Conservation (phyloP, 1,140 invertebrate species). For the Ditylenchus dipsaci region DNA sequence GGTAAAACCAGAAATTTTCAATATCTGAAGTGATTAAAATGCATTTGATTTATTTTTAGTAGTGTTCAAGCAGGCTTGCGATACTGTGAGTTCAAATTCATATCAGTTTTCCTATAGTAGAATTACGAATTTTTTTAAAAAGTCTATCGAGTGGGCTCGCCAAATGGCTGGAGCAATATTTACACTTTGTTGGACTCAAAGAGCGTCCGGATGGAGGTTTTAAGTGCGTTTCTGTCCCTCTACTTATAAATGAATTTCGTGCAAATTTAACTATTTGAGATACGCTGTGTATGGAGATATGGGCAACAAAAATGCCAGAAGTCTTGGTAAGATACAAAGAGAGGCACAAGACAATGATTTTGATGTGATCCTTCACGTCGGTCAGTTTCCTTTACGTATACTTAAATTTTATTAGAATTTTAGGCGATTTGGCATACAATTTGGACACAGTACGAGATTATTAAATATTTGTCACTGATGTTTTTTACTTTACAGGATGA, state of each 20-base stretch:
- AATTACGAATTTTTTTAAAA: slow-evolving; percentile 15
- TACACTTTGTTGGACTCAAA: slow-evolving; percentile 59
- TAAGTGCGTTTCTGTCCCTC: slow-evolving; percentile 16
- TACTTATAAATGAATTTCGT: slow-evolving; percentile 4
- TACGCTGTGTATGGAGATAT: slow-evolving; percentile 64
- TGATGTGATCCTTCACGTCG: slow-evolving; percentile 64
- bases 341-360: slow-evolving; percentile 60
- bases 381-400: slow-evolving; percentile 12
- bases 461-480: background rate
- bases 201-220: slow-evolving; percentile 60
- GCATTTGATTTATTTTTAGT: too few species aligned
- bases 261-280: slow-evolving; percentile 10
- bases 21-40: too few species aligned
- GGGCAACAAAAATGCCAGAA: slow-evolving; percentile 63
- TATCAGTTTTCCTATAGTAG: background rate
- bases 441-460: slow-evolving; percentile 61
- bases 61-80: slow-evolving; percentile 29
- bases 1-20: too few species aligned
- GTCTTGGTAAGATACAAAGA: slow-evolving; percentile 60
- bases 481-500: slow-evolving; percentile 18
- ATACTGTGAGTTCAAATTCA: slow-evolving; percentile 24
- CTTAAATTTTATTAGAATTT: background rate
- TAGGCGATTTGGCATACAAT: slow-evolving; percentile 45
- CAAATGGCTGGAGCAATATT: slow-evolving; percentile 59
- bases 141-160: slow-evolving; percentile 46